phyloP scores from a whole-genome alignment of 2,797 vertebrate genomes.

The Halcyon badia region DNA sequence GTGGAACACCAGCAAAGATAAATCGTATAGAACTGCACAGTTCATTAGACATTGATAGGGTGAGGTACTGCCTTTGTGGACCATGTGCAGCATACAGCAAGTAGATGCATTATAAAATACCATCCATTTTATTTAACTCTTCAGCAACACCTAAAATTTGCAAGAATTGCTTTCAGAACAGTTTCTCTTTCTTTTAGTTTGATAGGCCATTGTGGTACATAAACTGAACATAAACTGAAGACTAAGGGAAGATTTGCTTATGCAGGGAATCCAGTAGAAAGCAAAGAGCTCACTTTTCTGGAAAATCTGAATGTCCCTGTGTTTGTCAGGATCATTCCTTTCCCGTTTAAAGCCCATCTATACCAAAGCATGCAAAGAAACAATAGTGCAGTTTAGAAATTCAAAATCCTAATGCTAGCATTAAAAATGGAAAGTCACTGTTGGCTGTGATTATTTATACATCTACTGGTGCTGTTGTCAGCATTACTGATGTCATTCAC shows the following conservation, averaged over 20 bases:
- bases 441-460: constrained; percentile 24
- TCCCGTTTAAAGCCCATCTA: not conserved
- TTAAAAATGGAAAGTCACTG: constrained; percentile 7
- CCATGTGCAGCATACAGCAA: constrained; percentile 2
- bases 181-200: not conserved
- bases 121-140: constrained; percentile 56
- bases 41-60: constrained; percentile 75
- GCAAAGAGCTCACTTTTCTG: not conserved
- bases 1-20: constrained; percentile 51
- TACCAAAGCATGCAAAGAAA: not conserved
- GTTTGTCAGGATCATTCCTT: not conserved
- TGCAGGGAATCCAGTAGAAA: not conserved
- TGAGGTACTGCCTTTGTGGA: constrained; percentile 28
- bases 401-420: not conserved
- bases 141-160: not conserved
- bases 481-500: not conserved
- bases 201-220: not conserved
- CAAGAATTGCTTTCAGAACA: constrained; percentile 45
- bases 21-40: constrained; percentile 56
- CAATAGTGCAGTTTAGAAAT: not conserved
- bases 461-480: constrained; percentile 11
- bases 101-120: constrained; percentile 25
- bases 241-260: not conserved
- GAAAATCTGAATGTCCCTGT: not conserved
- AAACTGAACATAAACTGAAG: not conserved